Evolutionary conservation across 1,140 invertebrate genomes (phyloP), one percentile per base, ranked within the genome.

Genomic region (Drosophila subpulchrella): DNA sequence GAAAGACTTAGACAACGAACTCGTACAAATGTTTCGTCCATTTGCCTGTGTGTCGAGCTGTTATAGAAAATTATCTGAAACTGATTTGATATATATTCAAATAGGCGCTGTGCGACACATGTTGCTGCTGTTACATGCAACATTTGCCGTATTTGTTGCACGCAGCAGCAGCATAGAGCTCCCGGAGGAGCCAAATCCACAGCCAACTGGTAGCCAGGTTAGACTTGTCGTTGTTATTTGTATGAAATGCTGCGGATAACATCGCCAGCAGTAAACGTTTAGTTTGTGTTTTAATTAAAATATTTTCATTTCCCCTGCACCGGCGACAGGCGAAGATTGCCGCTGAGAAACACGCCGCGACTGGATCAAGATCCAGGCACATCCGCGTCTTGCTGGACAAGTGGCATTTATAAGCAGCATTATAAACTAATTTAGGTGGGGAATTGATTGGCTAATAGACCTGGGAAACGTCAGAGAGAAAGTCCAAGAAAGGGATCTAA

Each of bases 51-150:
- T 57, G 46, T 67, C 60, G 60, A 80, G 80, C 84, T 88, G 84
- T 88, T 88, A 89, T 84, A 84, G 85, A 89, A 89, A 89, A 89
- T 89, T 89, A 89, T 89, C 84, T 89, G 66, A 78, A 89, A 89
- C 79, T 85, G 84, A 89, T 89, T 89, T 89, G 84, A 89, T 89
- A 89, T 89, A 89, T 89, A 90, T 89, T 89, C 85, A 89, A 89
- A 89, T 89, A 78, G 85, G 84, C 84, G 84, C 66, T 78, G 81
- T 84, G 84, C 80, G 84, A 89, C 84, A 89, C 81, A 89, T 89
- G 84, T 85, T 75, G 81, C 51, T 74, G 82, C 55, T 78, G 82
- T 84, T 89, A 88, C 85, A 89, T 89, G 84, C 84, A 89, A 90
- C 85, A 81, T 81, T 84, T 78, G 77, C 67, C 50, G 79, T 63